A percentile compares a stretch with the other conserved stretches of the same genome.
Conservation (phyloP, 1,140 invertebrate genomes). For the Theocolax elegans region DNA sequence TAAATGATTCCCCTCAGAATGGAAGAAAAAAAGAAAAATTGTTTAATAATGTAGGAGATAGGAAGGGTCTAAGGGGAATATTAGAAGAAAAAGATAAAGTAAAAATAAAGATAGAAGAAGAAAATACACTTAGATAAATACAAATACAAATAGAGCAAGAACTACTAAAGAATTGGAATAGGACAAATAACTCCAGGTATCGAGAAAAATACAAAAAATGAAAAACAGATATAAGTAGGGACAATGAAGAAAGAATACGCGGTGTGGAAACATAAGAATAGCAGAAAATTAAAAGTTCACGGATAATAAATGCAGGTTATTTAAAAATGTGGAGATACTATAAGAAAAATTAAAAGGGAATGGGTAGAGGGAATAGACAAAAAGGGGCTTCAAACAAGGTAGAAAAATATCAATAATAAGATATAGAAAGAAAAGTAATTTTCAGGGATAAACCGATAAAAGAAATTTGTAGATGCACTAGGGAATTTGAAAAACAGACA, state of each 20-base stretch:
- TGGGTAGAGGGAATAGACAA: background rate
- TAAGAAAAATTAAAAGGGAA: background rate
- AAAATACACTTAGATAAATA: no score
- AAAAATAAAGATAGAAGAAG: no score
- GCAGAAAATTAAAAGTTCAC: constrained; percentile 22
- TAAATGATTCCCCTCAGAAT: no score
- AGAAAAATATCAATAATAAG: background rate
- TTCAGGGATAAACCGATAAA: no score
- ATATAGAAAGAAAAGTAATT: background rate
- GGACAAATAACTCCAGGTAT: constrained; percentile 1
- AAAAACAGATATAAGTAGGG: constrained; percentile 3
- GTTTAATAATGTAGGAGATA: constrained; percentile 5
- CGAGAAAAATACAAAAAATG: constrained; percentile 7
- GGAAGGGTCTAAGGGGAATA: background rate
- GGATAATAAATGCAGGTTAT: background rate
- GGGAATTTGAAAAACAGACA: background rate
- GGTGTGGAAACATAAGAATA: constrained; percentile 39
- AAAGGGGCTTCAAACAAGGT: background rate
- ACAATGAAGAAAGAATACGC: constrained; percentile 30
- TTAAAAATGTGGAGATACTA: background rate
- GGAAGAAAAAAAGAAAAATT: background rate
- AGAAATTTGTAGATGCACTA: background rate
- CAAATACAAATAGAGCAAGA: no score
- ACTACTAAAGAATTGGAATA: background rate
- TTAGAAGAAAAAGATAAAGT: constrained; percentile 5